Base-by-base conservation (phyloP, 2,113 vertebrate genomes). In the Marcusenius ussheri region DNA sequence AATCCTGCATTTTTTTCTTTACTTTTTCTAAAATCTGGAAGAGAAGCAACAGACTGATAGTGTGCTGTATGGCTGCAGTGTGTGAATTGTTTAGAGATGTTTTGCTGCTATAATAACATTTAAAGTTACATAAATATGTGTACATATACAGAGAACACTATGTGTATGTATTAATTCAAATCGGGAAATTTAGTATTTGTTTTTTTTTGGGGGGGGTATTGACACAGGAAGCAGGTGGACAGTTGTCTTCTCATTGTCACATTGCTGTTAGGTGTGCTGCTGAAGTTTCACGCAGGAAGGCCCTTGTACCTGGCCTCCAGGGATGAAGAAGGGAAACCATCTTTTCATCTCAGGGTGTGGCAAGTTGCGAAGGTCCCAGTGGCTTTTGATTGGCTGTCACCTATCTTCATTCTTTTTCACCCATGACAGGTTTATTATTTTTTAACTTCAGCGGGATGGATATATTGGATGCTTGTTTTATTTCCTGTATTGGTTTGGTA, bases 41-140 rank as follows among this genome's bases (percentile, higher is more conserved):
- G 49, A 19, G 19, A 83, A 83, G 24, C 35, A 56, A 74, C 62
- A 58, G 66, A 66, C 70, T 21, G 17, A 91, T 88, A 89, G 84
- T 90, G 89, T 90, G 86, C 87, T 88, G 50, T 66, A 49, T 56
- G 86, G 90, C 47, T 62, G 84, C 89, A 77, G 74, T 83, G 85
- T 62, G 86, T 39, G 31, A 66, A 46, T 35, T 42, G 45, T 83
- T 46, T 88, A 49, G 86, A 62, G 50, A 31, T 84, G 74, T 70
- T 86, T 45, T 85, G 91, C 89, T 91, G 90, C 90, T 89, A 91
- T 88, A 87, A 51, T 70, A 90, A 84, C 77, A 89, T 39, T 45
- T 89, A 80, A 46, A 89, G 10, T 87, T 53, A 88, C 62, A 85
- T 51, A 56, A 50, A 90, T 88, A 85, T 90, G 47, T 84, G 80